Evolutionary conservation across 2,113 vertebrate genomes (phyloP), one percentile per base, ranked within the genome.

Genomic region (Balaenoptera acutorostrata): DNA sequence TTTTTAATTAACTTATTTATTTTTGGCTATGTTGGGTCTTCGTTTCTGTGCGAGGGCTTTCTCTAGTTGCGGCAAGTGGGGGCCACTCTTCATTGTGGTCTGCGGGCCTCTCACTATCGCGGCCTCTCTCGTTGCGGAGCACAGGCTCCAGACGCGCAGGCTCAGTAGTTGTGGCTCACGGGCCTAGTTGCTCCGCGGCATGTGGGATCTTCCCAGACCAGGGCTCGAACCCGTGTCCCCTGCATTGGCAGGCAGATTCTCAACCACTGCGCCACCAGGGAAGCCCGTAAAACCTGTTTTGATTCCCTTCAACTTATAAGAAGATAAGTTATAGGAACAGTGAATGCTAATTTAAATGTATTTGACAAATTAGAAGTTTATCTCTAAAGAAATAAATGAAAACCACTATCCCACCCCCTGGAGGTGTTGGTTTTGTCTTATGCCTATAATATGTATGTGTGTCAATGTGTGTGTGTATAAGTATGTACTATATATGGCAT

Each of bases 301-400:
- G 44, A 27, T 89, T 89, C 44, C 36, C 61, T 95, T 88, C 84
- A 81, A 75, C 57, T 80, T 96, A 88, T 57, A 92, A 57, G 52
- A 95, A 77, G 69, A 41, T 87, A 61, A 91, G 82, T 95, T 85
- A 64, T 64, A 69, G 17, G 21, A 72, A 15, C 21, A 71, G 12
- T 80, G 86, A 93, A 72, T 88, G 44, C 71, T 89, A 55, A 82
- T 92, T 84, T 85, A 81, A 95, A 74, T 57, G 4, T 92, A 64
- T 83, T 72, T 89, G 11, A 91, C 2, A 63, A 31, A 86, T 46
- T 46, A 13, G 39, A 85, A 95, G n/a, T 85, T 88, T 77, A 44
- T 72, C 49, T 52, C 20, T 77, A 66, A 88, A 46, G 17, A 93
- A 86, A 69, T 96, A 75, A 88, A 44, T 88, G 59, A 88, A 93